A percentile compares a stretch with the other conserved stretches of the same genome.
Conservation (phyloP, 1,140 invertebrate species). For the Drosophila takahashii region DNA sequence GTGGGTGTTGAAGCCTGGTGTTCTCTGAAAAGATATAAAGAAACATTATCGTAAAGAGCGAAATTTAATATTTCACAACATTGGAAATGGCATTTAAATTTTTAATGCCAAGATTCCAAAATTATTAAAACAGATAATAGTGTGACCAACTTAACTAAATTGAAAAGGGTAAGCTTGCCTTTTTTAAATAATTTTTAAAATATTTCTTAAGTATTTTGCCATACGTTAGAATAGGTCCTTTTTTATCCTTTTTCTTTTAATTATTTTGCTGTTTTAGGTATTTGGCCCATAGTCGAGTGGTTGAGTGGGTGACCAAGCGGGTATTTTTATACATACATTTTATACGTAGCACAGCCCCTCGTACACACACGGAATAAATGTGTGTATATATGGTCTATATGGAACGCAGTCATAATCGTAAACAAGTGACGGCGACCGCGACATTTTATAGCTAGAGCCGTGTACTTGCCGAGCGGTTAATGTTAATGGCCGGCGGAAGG, state of each 20-base stretch:
- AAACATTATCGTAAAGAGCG: too few relatives aligned
- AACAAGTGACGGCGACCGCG: slow-evolving; percentile 72
- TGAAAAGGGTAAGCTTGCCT: too few relatives aligned
- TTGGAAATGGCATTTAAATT: too few relatives aligned
- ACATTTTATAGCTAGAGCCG: slow-evolving; percentile 65
- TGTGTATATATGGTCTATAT: slow-evolving; percentile 5
- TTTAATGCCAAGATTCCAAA: too few relatives aligned
- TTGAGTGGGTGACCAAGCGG: slow-evolving; percentile 37
- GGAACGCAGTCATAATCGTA: slow-evolving; percentile 66
- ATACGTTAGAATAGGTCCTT: too few relatives aligned
- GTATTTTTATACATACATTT: slow-evolving; percentile 52
- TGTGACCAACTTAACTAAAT: too few relatives aligned
- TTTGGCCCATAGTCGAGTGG: slow-evolving; percentile 15
- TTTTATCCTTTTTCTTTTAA: too few relatives aligned
- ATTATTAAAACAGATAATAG: too few relatives aligned
- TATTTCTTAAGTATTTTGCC: too few relatives aligned
- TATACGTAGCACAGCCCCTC: slow-evolving; percentile 36
- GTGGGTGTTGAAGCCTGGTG: slow-evolving; percentile 9
- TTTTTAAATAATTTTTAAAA: too few relatives aligned
- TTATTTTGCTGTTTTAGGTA: neutral
- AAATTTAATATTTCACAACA: neutral
- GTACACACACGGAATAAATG: slow-evolving; percentile 27
- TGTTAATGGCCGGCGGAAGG: slow-evolving; percentile 31
- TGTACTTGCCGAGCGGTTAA: slow-evolving; percentile 20
- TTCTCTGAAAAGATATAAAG: neutral